A percentile compares a stretch with the other conserved stretches of the same genome.
Conservation (phyloP, 2,113 vertebrate genomes). For the Columba janthina region DNA sequence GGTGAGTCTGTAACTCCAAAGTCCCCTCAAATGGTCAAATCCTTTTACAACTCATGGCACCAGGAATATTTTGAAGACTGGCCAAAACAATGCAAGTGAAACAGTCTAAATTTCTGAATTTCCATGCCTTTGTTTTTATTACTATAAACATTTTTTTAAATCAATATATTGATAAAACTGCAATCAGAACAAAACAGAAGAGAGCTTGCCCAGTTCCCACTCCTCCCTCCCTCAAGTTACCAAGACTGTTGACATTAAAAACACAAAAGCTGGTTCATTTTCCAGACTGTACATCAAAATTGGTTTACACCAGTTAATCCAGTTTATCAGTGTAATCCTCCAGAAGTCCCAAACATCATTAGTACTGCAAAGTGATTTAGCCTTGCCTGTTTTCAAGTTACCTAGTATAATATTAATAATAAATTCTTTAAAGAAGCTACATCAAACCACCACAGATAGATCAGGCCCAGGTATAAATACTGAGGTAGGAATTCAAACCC, state of each 20-base stretch:
- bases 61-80: background rate
- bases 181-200: background rate
- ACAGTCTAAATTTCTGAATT: background rate
- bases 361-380: background rate
- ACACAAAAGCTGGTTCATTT: background rate
- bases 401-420: slow-evolving; percentile 24
- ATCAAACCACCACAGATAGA: slow-evolving; percentile 23
- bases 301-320: slow-evolving; percentile 20
- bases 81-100: background rate
- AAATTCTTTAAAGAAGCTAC: slow-evolving; percentile 40
- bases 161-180: background rate
- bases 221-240: background rate
- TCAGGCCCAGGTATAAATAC: background rate
- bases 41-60: background rate
- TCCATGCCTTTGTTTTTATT: background rate
- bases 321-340: background rate
- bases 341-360: slow-evolving; percentile 1
- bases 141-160: background rate
- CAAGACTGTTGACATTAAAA: background rate
- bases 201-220: background rate
- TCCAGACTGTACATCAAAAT: background rate
- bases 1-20: background rate
- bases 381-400: background rate
- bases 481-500: slow-evolving; percentile 13
- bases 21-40: background rate